Base-by-base conservation (phyloP, 2,797 vertebrate genomes). In the Trematomus bernacchii region DNA sequence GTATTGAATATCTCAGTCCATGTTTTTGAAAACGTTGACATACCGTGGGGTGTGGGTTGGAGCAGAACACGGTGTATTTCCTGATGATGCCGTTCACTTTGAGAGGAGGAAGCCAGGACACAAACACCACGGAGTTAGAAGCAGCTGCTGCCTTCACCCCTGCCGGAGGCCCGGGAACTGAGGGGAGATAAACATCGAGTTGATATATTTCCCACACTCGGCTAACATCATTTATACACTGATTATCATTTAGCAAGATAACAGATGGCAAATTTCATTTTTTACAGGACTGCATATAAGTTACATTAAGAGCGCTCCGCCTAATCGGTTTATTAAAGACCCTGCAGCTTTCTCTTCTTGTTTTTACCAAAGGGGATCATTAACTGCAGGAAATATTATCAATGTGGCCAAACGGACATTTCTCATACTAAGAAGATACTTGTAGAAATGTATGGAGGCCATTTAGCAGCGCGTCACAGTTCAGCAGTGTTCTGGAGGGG, bases 31-130 rank as follows among this genome's bases (percentile, higher is more conserved):
- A 30, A 0, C 1, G 15, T 63, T 95, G 27, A 37, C 33, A 15
- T 95, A 99, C 98, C 66, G 96, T 98, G 78, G 98, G 97, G 80
- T 98, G 98, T 9, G 97, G 97, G 87, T 99, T 97, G 37, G 98
- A 99, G 94, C 98, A 99, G 96, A 98, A 98, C 64, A 99, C 96
- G 0, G 97, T 99, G 93, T 99, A 99, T 90, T 99, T 99, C 73
- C 97, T 94, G 93, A 99, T 99, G 86, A 99, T 93, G 84, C 98
- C 98, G 0, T 99, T 99, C 80, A 98, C 93, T 94, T 99, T 99
- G 83, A 97, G 94, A 0, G 98, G 98, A 67, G 97, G 98, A 6
- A 99, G 96, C 98, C 98, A 99, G 48, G 98, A 99, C 71, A 99
- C 97, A 0, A 98, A 99, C 79, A 99, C 98, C 0, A 96, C 97